Base-by-base conservation (phyloP, 2,797 vertebrate genomes). In the Melanogrammus aeglefinus region DNA sequence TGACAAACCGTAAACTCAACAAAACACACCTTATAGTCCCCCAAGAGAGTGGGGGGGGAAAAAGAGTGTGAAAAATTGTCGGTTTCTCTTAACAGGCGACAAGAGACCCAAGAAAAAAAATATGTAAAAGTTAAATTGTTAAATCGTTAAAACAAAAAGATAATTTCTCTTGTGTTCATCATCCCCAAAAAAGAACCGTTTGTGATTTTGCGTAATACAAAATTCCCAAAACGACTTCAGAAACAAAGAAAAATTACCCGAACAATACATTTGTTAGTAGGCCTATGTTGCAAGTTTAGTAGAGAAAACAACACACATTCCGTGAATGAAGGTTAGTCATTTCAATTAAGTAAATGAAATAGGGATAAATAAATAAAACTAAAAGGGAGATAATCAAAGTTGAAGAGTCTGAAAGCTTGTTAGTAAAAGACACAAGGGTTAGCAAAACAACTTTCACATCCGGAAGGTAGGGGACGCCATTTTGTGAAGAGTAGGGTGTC, bases 291-390 rank as follows among this genome's bases (percentile, higher is more conserved):
- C 91, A 94, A 91, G 94, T 94, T 93, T 94, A 93, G 91, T 94
- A 91, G 87, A 92, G 89, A 91, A 93, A 94, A 94, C 90, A 92
- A 95, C 90, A 92, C 79, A 95, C 96, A 96, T 96, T 96, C 96
- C 93, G 94, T 94, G 92, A 93, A 93, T 96, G 96, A 95, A 93
- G 94, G 96, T 97, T 96, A 97, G 96, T 96, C 81, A 83, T 92
- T 88, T 85, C 91, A 92, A 93, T 91, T 57, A 92, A 90, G 83
- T 81, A 81, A 77, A 80, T 89, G 88, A 92, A 87, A 74, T 66
- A 82, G 12, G 24, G 24, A 16, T n/a, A 74, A 74, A 73, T 10
- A 73, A 80, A 16, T n/a, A 74, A 74, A 73, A 5, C 57, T 78
- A 80, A 74, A 41, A 44, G 12, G 21, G n/a, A 39, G 35, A 8